Evolutionary conservation across 2,888 invertebrate species (phyloP).

Genomic region (Caenorhabditis afra): DNA sequence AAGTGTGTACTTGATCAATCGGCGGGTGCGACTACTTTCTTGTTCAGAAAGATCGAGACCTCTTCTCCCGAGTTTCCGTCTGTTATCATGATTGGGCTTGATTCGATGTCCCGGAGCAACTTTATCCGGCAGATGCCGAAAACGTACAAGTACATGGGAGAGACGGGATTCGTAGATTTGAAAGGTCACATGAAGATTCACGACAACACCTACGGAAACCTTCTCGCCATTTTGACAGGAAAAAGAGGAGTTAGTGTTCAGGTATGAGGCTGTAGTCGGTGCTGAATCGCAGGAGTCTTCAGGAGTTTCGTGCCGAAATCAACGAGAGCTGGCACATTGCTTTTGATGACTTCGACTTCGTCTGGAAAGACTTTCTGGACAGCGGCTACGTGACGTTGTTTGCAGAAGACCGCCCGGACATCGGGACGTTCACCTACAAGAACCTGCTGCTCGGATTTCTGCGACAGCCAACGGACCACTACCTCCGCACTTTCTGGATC

Average conservation of each 20-base stretch:
- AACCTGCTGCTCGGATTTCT: conserved; percentile 78
- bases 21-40: neutral
- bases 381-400: conserved; percentile 80
- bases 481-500: conserved; percentile 78
- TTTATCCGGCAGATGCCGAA: conserved; percentile 78
- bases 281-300: no score
- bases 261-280: no score
- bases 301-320: conserved; percentile 70
- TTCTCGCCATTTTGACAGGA: conserved; percentile 80
- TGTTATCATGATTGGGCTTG: conserved; percentile 81
- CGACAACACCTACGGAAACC: conserved; percentile 81
- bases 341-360: conserved; percentile 68
- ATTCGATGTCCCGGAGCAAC: conserved; percentile 81
- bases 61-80: conserved; percentile 61
- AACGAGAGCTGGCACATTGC: conserved; percentile 69
- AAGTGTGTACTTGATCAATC: conserved; percentile 23
- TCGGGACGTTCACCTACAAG: conserved; percentile 81
- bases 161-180: conserved; percentile 72
- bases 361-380: conserved; percentile 68
- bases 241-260: conserved; percentile 59
- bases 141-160: conserved; percentile 61
- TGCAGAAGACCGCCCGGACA: conserved; percentile 81
- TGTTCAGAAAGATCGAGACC: conserved; percentile 32
- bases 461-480: conserved; percentile 80
- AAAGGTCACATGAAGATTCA: conserved; percentile 81